Evolutionary conservation across 1,140 invertebrate genomes (phyloP).

Genomic region (Drosophila elegans): DNA sequence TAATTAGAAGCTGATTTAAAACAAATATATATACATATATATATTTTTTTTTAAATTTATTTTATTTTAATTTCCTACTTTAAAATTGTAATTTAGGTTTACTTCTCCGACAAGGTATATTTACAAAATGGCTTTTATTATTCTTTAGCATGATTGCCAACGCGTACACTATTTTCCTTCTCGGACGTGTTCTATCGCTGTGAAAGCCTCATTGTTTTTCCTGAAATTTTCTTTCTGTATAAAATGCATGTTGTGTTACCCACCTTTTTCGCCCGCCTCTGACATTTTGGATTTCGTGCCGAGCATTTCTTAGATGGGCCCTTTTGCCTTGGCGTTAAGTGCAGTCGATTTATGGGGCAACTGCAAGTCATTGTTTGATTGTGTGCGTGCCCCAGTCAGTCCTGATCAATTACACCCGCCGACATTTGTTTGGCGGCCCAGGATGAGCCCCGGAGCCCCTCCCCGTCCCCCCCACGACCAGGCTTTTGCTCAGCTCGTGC

Average conservation of each 20-base stretch:
- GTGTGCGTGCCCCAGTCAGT: conserved; percentile 63
- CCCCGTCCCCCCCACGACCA: neutral
- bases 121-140: neutral
- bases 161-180: neutral
- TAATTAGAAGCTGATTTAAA: no score
- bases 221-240: conserved; percentile 23
- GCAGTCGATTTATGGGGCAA: conserved; percentile 64
- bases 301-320: conserved; percentile 48
- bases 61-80: no score
- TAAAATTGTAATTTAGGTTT: neutral
- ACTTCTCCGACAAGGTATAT: no score
- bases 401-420: conserved; percentile 78
- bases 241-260: conserved; percentile 21
- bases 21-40: no score
- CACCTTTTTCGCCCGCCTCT: conserved; percentile 4
- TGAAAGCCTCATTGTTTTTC: conserved; percentile 11
- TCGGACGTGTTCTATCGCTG: conserved; percentile 6
- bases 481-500: conserved; percentile 7
- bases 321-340: conserved; percentile 27
- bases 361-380: conserved; percentile 75
- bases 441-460: neutral
- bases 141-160: conserved; percentile 5
- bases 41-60: no score
- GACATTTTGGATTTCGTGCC: conserved; percentile 56
- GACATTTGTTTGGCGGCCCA: conserved; percentile 51